Percentiles rank a stretch among this genome's conserved stretches.
These are phyloP conservation scores for Trachelus stipa DNA, from an alignment of 2,888 invertebrate genomes.

Conservation along the genomic window DNA sequence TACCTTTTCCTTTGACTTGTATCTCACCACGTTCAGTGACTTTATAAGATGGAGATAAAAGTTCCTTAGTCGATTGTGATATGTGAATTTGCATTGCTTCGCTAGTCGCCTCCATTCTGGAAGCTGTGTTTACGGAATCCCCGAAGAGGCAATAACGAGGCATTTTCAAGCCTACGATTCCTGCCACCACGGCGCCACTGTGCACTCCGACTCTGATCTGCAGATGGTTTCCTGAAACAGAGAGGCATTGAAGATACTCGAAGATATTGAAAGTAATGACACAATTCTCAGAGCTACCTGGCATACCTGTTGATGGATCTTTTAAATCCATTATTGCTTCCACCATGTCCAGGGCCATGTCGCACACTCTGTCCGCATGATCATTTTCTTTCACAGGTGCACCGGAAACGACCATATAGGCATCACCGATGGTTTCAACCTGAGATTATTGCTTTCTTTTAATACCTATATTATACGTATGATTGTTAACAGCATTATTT, in stretches of 20 bases:
- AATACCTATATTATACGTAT: conserved; percentile 4
- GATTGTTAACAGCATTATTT: neutral
- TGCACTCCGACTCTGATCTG: conserved; percentile 89
- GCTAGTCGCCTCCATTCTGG: conserved; percentile 93
- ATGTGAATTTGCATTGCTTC: conserved; percentile 96
- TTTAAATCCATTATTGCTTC: conserved; percentile 91
- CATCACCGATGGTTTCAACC: conserved; percentile 98
- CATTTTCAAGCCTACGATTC: conserved; percentile 95
- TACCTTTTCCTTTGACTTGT: conserved; percentile 91
- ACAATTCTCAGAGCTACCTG: neutral
- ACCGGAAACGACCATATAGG: conserved; percentile 98
- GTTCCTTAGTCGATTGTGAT: conserved; percentile 86
- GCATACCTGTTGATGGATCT: conserved; percentile 88
- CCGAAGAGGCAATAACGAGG: conserved; percentile 87
- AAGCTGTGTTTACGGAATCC: conserved; percentile 91
- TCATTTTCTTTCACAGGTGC: conserved; percentile 91
- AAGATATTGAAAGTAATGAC: neutral
- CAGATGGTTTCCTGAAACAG: conserved; percentile 77
- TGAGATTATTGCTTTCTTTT: conserved; percentile 56
- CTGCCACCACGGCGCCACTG: conserved; percentile 92
- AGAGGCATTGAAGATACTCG: neutral
- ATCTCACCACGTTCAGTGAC: conserved; percentile 86
- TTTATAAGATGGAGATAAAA: conserved; percentile 80
- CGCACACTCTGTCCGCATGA: conserved; percentile 92
- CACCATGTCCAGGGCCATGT: conserved; percentile 97